Conservation (phyloP, 1,140 invertebrate genomes). For the Piezodorus guildinii region DNA sequence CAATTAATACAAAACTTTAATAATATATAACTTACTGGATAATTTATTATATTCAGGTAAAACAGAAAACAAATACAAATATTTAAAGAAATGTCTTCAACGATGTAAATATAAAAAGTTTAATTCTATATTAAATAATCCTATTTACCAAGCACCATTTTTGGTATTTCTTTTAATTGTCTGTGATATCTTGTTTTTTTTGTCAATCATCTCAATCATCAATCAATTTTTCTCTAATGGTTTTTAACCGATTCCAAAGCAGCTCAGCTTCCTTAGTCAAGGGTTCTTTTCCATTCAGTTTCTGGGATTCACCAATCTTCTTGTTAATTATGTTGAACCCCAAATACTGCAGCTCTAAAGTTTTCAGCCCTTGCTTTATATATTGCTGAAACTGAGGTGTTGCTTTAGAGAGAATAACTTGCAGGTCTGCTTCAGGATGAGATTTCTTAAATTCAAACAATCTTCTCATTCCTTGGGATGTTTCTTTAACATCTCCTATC, state of each 20-base stretch:
- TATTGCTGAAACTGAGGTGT: slow-evolving; percentile 88
- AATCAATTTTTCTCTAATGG: slow-evolving; percentile 1
- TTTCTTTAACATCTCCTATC: slow-evolving; percentile 79
- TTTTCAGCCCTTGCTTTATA: slow-evolving; percentile 72
- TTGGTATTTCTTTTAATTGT: neutral
- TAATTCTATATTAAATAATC: no score
- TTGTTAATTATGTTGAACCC: no score
- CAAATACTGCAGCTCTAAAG: slow-evolving; percentile 46
- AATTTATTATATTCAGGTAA: no score
- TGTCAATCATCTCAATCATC: neutral
- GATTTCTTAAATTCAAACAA: slow-evolving; percentile 82
- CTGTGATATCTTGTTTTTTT: neutral
- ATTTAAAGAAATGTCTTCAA: no score
- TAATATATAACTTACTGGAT: no score
- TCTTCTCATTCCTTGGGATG: slow-evolving; percentile 60
- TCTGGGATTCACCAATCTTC: no score
- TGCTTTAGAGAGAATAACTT: slow-evolving; percentile 76
- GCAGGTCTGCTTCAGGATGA: slow-evolving; percentile 80
- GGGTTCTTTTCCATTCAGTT: neutral
- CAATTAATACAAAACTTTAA: no score
- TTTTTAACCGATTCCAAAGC: slow-evolving; percentile 4
- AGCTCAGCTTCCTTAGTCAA: slow-evolving; percentile 10
- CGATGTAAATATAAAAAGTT: no score
- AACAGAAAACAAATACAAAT: no score
- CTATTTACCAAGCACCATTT: neutral